Conservation (phyloP, 2,888 invertebrate species). For the Trissolcus brochymenae region DNA sequence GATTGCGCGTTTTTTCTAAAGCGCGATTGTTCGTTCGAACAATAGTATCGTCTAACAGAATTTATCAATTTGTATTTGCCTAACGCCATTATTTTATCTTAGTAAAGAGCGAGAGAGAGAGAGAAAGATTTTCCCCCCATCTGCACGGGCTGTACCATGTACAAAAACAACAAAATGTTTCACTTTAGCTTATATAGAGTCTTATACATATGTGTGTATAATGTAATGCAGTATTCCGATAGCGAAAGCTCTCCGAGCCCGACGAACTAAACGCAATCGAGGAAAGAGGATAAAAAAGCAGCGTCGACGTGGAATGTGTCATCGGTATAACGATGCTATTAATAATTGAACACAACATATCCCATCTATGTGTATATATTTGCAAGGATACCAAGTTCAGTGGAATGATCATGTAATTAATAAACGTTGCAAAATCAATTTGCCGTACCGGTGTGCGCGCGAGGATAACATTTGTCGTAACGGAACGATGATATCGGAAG, state of each 20-base stretch:
- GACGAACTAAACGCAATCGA: constrained; percentile 1
- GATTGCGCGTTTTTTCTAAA: constrained; percentile 48
- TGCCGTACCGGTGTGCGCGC: neutral
- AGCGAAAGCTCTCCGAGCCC: constrained; percentile 50
- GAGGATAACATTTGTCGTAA: neutral
- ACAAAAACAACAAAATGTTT: constrained; percentile 69
- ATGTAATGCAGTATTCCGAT: constrained; percentile 68
- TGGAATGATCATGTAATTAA: constrained; percentile 62
- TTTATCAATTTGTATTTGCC: too few species aligned
- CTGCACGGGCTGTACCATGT: constrained; percentile 66
- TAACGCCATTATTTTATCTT: constrained; percentile 21
- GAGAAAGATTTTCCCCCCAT: constrained; percentile 18
- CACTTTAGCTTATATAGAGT: constrained; percentile 67
- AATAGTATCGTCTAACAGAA: neutral
- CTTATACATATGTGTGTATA: constrained; percentile 53
- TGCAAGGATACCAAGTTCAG: constrained; percentile 60
- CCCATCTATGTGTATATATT: constrained; percentile 75
- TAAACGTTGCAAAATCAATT: neutral
- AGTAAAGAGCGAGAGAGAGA: constrained; percentile 22
- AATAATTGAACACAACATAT: constrained; percentile 70
- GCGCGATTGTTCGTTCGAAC: constrained; percentile 3
- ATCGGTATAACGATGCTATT: neutral
- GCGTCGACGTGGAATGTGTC: neutral
- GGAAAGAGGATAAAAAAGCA: neutral
- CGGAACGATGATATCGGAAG: neutral